These are phyloP conservation scores for Heteromyza rotundicornis DNA, from an alignment of 2,888 invertebrate genomes.

Conservation along the genomic window DNA sequence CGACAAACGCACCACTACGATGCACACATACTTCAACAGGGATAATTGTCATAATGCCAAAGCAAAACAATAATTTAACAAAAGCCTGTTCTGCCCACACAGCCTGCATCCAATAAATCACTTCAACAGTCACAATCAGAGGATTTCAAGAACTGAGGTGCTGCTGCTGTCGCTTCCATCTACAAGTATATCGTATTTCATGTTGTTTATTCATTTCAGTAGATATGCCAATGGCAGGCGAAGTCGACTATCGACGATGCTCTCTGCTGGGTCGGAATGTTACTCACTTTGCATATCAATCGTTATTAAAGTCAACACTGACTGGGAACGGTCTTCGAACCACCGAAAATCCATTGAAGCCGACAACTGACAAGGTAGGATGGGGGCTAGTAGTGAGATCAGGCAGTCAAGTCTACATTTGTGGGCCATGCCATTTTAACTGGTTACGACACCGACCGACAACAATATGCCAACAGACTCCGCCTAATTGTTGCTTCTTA, in stretches of 20 bases:
- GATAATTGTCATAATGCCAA: slow-evolving; percentile 37
- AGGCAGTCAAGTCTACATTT: too few species aligned
- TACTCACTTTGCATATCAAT: slow-evolving; percentile 53
- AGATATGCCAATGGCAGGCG: slow-evolving; percentile 44
- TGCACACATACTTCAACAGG: too few species aligned
- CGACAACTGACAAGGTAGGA: too few species aligned
- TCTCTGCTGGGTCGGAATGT: slow-evolving; percentile 40
- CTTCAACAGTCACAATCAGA: slow-evolving; percentile 36
- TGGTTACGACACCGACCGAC: too few species aligned
- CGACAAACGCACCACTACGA: too few species aligned
- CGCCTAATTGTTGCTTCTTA: too few species aligned
- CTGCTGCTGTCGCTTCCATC: neutral
- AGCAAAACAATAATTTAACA: slow-evolving; percentile 11
- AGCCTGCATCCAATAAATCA: slow-evolving; percentile 44
- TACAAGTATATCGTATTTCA: slow-evolving; percentile 14
- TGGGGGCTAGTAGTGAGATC: too few species aligned
- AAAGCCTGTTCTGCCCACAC: neutral
- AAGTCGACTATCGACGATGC: neutral
- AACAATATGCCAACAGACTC: too few species aligned
- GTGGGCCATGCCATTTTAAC: too few species aligned
- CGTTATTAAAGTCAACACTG: too few species aligned
- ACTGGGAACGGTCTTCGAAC: too few species aligned
- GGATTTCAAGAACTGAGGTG: neutral
- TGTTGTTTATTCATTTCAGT: slow-evolving; percentile 41
- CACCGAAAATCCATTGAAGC: too few species aligned